A percentile compares a stretch with the other conserved stretches of the same genome.
These are phyloP conservation scores for Nyctibius grandis DNA, from an alignment of 2,797 vertebrate genomes.

Conservation along the genomic window DNA sequence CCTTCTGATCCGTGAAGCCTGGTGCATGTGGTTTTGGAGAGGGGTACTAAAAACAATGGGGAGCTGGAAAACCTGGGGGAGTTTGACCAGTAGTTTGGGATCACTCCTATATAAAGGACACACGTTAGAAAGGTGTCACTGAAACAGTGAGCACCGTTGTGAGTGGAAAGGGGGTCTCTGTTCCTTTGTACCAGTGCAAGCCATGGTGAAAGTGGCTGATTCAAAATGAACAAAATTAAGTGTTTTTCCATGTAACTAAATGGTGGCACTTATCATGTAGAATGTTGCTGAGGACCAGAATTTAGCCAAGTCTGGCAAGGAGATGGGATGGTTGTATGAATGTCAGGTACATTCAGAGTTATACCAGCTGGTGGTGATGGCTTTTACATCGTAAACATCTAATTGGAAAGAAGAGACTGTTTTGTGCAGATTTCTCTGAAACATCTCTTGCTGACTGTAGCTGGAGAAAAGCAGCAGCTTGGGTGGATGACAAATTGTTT, in stretches of 20 bases:
- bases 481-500: slow-evolving; percentile 31
- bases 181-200: neutral
- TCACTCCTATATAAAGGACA: neutral
- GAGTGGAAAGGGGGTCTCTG: neutral
- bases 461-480: slow-evolving; percentile 8
- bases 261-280: neutral
- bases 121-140: neutral
- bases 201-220: neutral
- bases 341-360: neutral
- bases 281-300: neutral
- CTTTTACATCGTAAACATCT: neutral
- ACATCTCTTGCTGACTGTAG: neutral
- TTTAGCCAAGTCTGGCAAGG: neutral
- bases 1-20: neutral
- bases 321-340: neutral
- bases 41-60: neutral
- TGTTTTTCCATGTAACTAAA: neutral
- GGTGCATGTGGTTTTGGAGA: neutral
- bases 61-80: neutral
- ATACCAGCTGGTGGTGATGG: neutral
- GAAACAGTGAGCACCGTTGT: neutral
- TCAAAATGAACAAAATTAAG: neutral
- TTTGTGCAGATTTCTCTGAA: neutral
- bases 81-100: neutral
- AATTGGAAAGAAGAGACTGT: neutral